A percentile compares a stretch with the other conserved stretches of the same genome.
phyloP scores from a whole-genome alignment of 2,797 vertebrate species.

The Falco rusticolus region DNA sequence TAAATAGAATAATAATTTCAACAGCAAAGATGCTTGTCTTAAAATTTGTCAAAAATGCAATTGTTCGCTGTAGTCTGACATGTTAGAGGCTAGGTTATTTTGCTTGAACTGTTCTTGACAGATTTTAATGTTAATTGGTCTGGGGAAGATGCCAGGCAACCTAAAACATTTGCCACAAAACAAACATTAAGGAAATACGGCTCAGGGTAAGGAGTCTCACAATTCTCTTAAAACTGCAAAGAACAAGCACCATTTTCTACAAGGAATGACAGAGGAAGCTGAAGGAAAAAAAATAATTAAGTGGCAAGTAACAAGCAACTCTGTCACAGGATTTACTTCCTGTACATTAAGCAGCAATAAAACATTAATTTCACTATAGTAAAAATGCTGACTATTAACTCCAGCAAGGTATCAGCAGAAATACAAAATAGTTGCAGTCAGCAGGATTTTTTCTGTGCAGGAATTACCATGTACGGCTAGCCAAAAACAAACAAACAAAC shows the following conservation, averaged over 20 bases:
- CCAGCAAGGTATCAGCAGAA: conserved; percentile 16
- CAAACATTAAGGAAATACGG: conserved; percentile 53
- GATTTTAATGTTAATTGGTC: conserved; percentile 65
- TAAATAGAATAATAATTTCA: conserved; percentile 59
- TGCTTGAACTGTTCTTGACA: conserved; percentile 56
- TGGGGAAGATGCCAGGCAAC: conserved; percentile 63
- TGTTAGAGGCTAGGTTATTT: conserved; percentile 2
- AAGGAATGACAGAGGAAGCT: not conserved
- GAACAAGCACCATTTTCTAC: conserved; percentile 2
- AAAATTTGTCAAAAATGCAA: conserved; percentile 48
- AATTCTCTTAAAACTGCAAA: conserved; percentile 23
- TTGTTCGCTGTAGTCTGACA: conserved; percentile 51
- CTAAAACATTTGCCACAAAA: conserved; percentile 46
- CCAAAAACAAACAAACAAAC: not conserved
- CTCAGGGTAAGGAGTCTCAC: not conserved
- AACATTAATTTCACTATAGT: conserved; percentile 29
- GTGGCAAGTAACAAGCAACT: conserved; percentile 14
- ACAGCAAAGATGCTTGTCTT: conserved; percentile 6
- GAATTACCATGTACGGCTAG: not conserved
- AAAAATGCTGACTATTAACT: conserved; percentile 52
- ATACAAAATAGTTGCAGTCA: conserved; percentile 15
- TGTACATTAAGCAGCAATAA: conserved; percentile 41
- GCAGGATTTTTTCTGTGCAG: not conserved
- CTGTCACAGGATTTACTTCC: conserved; percentile 16
- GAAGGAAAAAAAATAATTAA: not conserved